Evolutionary conservation across 2,888 invertebrate species (phyloP), one percentile per base, ranked within the genome.

Genomic region (Pseudococcus viburni): DNA sequence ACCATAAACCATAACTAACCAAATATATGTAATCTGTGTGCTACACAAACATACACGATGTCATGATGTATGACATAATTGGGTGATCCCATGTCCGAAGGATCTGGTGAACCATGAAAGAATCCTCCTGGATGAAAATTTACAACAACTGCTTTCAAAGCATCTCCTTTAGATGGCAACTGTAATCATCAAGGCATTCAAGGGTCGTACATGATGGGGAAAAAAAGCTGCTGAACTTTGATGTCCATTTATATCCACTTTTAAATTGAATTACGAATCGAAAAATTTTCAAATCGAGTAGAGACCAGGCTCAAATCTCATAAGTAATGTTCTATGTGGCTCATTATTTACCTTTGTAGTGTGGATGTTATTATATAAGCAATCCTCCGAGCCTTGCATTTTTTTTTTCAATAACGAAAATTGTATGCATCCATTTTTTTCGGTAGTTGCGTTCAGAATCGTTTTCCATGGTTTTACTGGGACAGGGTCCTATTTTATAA

Each of bases 351-450:
- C 84, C 92, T 94, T 94, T 1, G 98, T 98, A 59, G 95, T 94
- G 91, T 97, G 97, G 90, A 98, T 96, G 92, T 97, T 98, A 90
- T 98, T 94, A 92, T 97, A 98, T 89, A 99, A 94, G 92, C 99
- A 99, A 93, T 99, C 98, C 93, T 99, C 98, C 92, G 95, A 96
- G 11, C 84, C 84, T 2, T 48, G 19, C 0, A 51, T 48, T 22
- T 26, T 51, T 3, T 84, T 48, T 8, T 51, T 48, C 5, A 6
- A 8, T 55, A 55, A 0, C 7, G 84, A 48, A 19, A 22, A 84
- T 26, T 84, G 84, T 19, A 1, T 42, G 84, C 84, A 84, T 0
- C n/a, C 48, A 11, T 15, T 15, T 84, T 51, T 51, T 84, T 48
- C 51, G 0, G 19, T 19, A 55, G 55, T 55, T 17, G 17, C n/a